These are phyloP conservation scores for Serrognathus titanus DNA, from an alignment of 2,888 invertebrate species.

Conservation along the genomic window DNA sequence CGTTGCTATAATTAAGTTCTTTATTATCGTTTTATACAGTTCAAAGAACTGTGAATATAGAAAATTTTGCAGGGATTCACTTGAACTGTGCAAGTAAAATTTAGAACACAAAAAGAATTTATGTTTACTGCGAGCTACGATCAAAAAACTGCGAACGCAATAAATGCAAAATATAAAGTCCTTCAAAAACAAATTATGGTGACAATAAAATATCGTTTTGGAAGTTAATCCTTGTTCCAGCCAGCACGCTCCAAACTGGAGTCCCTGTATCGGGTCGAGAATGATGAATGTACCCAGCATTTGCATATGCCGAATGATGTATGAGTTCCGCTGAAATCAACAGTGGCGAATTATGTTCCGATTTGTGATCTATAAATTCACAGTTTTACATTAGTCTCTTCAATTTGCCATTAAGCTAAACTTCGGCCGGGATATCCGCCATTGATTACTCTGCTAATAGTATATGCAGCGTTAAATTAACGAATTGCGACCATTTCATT, in stretches of 20 bases:
- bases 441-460: too few species aligned
- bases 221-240: slow-evolving; percentile 29
- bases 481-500: too few species aligned
- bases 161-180: slow-evolving; percentile 28
- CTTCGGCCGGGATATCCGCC: background rate
- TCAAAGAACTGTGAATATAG: too few species aligned
- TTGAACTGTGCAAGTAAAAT: too few species aligned
- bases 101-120: too few species aligned
- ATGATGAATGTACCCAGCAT: slow-evolving; percentile 47
- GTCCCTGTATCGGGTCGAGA: slow-evolving; percentile 29
- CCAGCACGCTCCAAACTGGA: slow-evolving; percentile 23
- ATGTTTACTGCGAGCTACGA: too few species aligned
- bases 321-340: slow-evolving; percentile 47
- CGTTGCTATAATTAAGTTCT: too few species aligned
- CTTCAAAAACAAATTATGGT: slow-evolving; percentile 40
- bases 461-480: too few species aligned
- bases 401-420: slow-evolving; percentile 41
- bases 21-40: too few species aligned
- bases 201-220: slow-evolving; percentile 43
- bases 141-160: background rate
- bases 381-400: slow-evolving; percentile 35
- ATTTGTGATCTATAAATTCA: slow-evolving; percentile 44
- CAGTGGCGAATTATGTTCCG: slow-evolving; percentile 48
- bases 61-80: too few species aligned
- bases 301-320: slow-evolving; percentile 50